Evolutionary conservation across 2,888 invertebrate genomes (phyloP), one percentile per base, ranked within the genome.

Genomic region (Caenorhabditis imperialis): DNA sequence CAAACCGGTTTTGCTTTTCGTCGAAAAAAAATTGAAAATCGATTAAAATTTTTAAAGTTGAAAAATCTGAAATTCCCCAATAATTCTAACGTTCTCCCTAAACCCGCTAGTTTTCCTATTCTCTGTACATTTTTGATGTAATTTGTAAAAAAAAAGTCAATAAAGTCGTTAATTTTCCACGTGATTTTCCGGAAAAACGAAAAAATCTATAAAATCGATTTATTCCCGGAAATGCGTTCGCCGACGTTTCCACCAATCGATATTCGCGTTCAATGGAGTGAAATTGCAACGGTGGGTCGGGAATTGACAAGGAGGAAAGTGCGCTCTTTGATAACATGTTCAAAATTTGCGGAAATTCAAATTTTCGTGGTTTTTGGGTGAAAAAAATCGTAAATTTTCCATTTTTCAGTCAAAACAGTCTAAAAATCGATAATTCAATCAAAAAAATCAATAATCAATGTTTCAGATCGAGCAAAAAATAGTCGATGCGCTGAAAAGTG

Each of bases 1-100:
- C 38, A 42, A 61, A 71, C 71, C 60, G 60, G 60, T 60, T 70
- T 20, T n/a, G 54, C 54, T 60, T 60, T 25, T 20, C n/a, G n/a
- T n/a, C n/a, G n/a, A n/a, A n/a, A n/a, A n/a, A n/a, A n/a, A n/a
- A n/a, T n/a, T n/a, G n/a, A n/a, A n/a, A n/a, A n/a, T n/a, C n/a
- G n/a, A n/a, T n/a, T n/a, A n/a, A n/a, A n/a, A n/a, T n/a, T n/a
- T n/a, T n/a, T n/a, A n/a, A n/a, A n/a, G n/a, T n/a, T n/a, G n/a
- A n/a, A n/a, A n/a, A n/a, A n/a, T n/a, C n/a, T n/a, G n/a, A n/a
- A n/a, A n/a, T n/a, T n/a, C n/a, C n/a, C n/a, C n/a, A n/a, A n/a
- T n/a, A n/a, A n/a, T n/a, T n/a, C n/a, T n/a, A n/a, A n/a, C n/a
- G n/a, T n/a, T n/a, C n/a, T n/a, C n/a, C n/a, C n/a, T n/a, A n/a